Conservation (phyloP, 2,113 vertebrate species). For the Myotis davidii region DNA sequence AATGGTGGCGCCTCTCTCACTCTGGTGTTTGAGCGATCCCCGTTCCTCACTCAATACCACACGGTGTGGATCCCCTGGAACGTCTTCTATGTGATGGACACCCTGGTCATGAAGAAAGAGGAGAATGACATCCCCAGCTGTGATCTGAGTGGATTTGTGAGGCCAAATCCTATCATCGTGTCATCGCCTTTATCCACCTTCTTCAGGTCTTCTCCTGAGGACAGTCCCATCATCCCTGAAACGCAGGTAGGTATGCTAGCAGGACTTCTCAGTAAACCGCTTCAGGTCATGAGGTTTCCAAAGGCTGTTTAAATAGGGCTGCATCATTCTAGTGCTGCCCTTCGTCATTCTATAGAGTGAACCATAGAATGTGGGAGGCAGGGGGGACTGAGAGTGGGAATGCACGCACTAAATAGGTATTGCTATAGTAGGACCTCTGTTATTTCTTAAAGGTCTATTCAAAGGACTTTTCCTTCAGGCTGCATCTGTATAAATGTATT, state of each 20-base stretch:
- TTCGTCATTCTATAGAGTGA: background rate
- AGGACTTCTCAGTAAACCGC: background rate
- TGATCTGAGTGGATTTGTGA: conserved; percentile 94
- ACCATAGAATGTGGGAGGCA: background rate
- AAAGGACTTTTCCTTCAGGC: background rate
- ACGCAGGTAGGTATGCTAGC: conserved; percentile 91
- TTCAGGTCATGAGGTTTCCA: background rate
- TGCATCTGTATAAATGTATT: background rate
- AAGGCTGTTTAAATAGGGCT: background rate
- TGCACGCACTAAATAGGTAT: background rate
- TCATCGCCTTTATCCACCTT: conserved; percentile 96
- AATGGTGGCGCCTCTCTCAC: conserved; percentile 96
- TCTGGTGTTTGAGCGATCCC: conserved; percentile 94
- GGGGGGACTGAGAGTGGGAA: background rate
- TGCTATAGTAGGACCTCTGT: background rate
- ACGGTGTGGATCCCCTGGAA: conserved; percentile 98
- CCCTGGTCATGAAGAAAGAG: conserved; percentile 97
- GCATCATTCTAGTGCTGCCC: background rate
- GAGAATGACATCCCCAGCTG: conserved; percentile 97
- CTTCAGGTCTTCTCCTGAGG: conserved; percentile 94
- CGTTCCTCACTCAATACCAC: conserved; percentile 92
- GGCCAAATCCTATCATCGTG: conserved; percentile 93
- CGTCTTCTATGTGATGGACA: conserved; percentile 98
- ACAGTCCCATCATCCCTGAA: conserved; percentile 96
- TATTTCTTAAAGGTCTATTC: background rate